phyloP scores from a whole-genome alignment of 2,888 invertebrate genomes.

The Girardia tigrina region DNA sequence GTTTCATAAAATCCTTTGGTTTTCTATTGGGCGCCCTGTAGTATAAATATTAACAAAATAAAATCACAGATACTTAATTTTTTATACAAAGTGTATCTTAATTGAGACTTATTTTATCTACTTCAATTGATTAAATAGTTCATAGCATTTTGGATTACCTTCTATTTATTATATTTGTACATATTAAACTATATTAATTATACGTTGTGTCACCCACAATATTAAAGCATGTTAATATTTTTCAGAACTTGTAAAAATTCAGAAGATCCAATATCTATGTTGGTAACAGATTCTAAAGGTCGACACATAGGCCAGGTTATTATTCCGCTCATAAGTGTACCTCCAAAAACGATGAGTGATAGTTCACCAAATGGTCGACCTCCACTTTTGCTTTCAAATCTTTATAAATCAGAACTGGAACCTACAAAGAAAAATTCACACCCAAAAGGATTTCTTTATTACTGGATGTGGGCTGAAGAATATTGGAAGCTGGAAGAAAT shows the following conservation, averaged over 20 bases:
- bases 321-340: constrained; percentile 17
- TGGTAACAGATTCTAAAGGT: constrained; percentile 31
- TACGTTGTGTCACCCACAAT: no score
- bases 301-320: constrained; percentile 31
- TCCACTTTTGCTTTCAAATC: constrained; percentile 12
- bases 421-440: constrained; percentile 33
- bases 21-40: no score
- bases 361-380: not conserved
- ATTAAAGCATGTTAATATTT: no score
- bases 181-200: no score
- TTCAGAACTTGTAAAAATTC: constrained; percentile 1
- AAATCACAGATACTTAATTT: no score
- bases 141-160: no score
- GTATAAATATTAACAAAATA: no score
- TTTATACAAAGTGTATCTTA: no score
- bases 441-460: constrained; percentile 26
- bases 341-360: not conserved
- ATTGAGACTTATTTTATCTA: no score
- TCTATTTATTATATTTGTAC: no score
- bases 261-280: constrained; percentile 14
- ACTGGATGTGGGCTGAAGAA: constrained; percentile 24
- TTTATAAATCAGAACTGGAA: constrained; percentile 25
- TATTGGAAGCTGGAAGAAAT: not conserved
- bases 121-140: no score
- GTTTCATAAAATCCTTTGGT: no score